Evolutionary conservation across 2,888 invertebrate species (phyloP), one percentile per base, ranked within the genome.

Genomic region (Hipparchia sbordonii): DNA sequence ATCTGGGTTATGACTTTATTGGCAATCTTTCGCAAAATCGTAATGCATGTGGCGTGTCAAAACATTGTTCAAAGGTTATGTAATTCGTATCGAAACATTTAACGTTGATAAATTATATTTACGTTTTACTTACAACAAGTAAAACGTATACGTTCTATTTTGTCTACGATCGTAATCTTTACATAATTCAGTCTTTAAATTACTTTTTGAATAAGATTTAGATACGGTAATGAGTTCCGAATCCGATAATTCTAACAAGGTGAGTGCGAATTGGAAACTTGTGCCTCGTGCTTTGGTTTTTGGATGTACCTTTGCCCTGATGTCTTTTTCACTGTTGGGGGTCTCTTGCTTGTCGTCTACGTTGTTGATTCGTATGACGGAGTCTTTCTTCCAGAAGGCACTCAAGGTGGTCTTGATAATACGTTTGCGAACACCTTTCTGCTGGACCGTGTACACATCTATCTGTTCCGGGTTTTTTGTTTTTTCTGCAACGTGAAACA

Each of bases 401-500:
- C 94, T 90, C 84, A 96, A 87, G 77, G 95, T 94, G 79, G 95
- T 94, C 87, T 93, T 95, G 78, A 95, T 89, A 79, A 96, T 94
- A 85, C 95, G 95, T 88, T 95, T 95, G 78, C 95, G 86, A 73
- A 93, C 94, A 86, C 95, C 95, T 87, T 93, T 94, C 84, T 94
- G 93, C 85, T 92, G 92, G 72, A 96, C 94, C 77, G 95, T 95
- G 93, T 95, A 96, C 84, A 96, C 95, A 81, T 95, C 95, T 91
- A 96, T 94, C 91, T 95, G 95, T 88, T 96, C 95, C 85, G 96
- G 95, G 93, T 96, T 95, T 91, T 96, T 95, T 92, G 96, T 96
- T 93, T 96, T 96, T 92, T 96, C 96, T 96, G 92, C 81, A 86
- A 85, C 81, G 67, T 75, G 46, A 73, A 67, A 60, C 9, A 65